Percentiles rank a stretch among this genome's conserved stretches.
These are phyloP conservation scores for Mamestra brassicae DNA, from an alignment of 2,888 invertebrate species.

Conservation along the genomic window DNA sequence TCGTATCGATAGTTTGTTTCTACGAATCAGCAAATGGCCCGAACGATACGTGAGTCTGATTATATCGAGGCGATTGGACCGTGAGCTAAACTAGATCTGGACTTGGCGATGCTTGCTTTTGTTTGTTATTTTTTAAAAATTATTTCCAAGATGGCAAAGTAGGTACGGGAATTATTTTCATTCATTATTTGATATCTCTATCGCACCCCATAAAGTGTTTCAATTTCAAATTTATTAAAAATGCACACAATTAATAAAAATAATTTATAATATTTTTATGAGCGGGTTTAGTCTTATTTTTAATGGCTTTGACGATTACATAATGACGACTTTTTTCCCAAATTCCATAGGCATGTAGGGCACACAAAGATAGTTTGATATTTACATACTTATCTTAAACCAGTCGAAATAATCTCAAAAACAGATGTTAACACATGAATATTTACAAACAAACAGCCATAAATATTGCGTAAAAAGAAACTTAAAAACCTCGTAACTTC, in stretches of 20 bases:
- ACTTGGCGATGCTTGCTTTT: slow-evolving; percentile 36
- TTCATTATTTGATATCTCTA: no score
- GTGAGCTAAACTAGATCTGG: slow-evolving; percentile 44
- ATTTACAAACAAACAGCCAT: slow-evolving; percentile 29
- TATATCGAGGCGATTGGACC: slow-evolving; percentile 65
- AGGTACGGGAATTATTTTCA: no score
- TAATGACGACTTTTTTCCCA: background rate
- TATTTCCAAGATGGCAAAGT: background rate
- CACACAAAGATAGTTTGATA: slow-evolving; percentile 17
- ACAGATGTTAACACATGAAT: slow-evolving; percentile 35
- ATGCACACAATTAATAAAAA: no score
- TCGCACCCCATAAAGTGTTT: no score
- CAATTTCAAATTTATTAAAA: no score
- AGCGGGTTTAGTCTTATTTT: no score
- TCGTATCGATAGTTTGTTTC: slow-evolving; percentile 58
- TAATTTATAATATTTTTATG: no score
- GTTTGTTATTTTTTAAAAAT: background rate
- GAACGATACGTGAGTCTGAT: slow-evolving; percentile 71
- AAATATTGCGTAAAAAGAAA: slow-evolving; percentile 31
- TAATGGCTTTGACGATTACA: background rate
- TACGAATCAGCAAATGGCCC: slow-evolving; percentile 70
- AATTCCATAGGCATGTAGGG: slow-evolving; percentile 5
- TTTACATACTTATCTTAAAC: slow-evolving; percentile 43
- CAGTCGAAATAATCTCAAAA: slow-evolving; percentile 29
- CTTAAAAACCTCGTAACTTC: slow-evolving; percentile 39